phyloP scores from a whole-genome alignment of 2,113 vertebrate species.

The Bubalus kerabau region DNA sequence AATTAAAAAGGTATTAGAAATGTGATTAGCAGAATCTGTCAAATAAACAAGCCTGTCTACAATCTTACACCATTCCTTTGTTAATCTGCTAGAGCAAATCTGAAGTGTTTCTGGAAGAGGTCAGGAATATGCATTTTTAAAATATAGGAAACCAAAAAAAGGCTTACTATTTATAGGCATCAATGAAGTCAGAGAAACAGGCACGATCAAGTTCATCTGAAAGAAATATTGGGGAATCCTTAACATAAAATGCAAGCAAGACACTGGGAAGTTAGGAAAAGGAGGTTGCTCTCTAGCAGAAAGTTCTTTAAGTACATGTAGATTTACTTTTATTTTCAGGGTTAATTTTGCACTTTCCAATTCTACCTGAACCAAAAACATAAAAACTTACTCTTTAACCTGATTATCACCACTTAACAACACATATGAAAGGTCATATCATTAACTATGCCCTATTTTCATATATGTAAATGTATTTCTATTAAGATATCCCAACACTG shows the following conservation, averaged over 20 bases:
- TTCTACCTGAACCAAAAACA: constrained; percentile 16
- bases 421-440: background rate
- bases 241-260: background rate
- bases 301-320: background rate
- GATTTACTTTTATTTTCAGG: constrained; percentile 12
- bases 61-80: background rate
- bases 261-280: background rate
- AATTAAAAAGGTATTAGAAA: constrained; percentile 56
- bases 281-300: background rate
- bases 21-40: constrained; percentile 59
- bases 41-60: constrained; percentile 59
- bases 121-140: background rate
- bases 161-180: background rate
- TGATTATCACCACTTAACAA: constrained; percentile 21
- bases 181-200: background rate
- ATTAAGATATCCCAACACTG: background rate
- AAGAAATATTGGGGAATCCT: background rate
- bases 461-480: background rate
- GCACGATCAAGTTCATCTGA: background rate
- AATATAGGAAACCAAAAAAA: constrained; percentile 28
- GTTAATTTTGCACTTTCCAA: constrained; percentile 28
- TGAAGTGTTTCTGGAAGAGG: constrained; percentile 21
- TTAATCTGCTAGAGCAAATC: constrained; percentile 34
- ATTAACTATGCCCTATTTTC: background rate
- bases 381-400: background rate